Base-by-base conservation (phyloP, 2,888 invertebrate genomes). In the Ochropacha duplaris region DNA sequence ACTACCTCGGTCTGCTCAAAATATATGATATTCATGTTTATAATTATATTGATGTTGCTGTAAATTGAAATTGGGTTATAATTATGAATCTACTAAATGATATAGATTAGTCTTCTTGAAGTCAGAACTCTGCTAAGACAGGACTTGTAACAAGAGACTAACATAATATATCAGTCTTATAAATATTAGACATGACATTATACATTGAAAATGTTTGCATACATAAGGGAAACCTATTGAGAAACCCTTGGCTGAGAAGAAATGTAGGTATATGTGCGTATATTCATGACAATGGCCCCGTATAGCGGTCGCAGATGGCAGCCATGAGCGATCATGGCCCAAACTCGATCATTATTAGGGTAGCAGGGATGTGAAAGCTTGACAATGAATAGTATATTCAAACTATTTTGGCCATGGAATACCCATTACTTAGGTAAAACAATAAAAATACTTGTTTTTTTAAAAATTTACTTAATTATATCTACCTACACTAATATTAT, bases 161-260 rank as follows among this genome's bases (percentile, higher is more conserved):
- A 2, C 24, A 24, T 5, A 4, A 24, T 5, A 4, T 2, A 24
- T 24, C 24, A 24, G 24, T 2, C 24, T 4, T 5, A 2, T 24
- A 24, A 5, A 24, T 4, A 4, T 24, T 24, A 5, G 24, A 24
- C 2, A 8, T 4, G 28, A 8, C 28, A 4, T 50, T 56, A 60
- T 24, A 55, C 39, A 39, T 54, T 56, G n/a, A 56, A 57, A 50
- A 34, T 50, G 12, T 16, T 55, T n/a, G 50, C 24, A 26, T 39
- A 54, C 44, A 49, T 19, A n/a, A 28, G 56, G 44, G 16, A 39
- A 16, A 16, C 39, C n/a, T 39, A 6, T 8, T 44, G 19, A 19
- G 36, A 19, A 44, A 44, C 44, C 44, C 19, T 44, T 44, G 44
- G 44, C 9, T 44, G 19, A 19, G 44, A 36, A 36, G 36, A 44